phyloP scores from a whole-genome alignment of 1,140 invertebrate species.

The Orchestia grillus region DNA sequence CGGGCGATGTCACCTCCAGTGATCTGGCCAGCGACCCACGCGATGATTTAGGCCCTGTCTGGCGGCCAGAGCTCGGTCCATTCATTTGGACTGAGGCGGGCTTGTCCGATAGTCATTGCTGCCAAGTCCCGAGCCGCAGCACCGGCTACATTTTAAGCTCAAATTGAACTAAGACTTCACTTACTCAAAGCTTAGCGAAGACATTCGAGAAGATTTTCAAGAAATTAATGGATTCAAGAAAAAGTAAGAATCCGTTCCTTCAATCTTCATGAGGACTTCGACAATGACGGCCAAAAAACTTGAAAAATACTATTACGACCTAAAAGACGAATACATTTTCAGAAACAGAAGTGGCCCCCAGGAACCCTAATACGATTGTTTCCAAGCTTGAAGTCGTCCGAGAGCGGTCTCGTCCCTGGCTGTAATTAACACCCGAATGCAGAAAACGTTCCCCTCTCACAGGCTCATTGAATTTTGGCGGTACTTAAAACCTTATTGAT shows the following conservation, averaged over 20 bases:
- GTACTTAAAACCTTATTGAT: background rate
- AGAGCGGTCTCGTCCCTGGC: too few relatives aligned
- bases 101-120: too few relatives aligned
- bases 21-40: too few relatives aligned
- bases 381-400: background rate
- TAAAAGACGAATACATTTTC: background rate
- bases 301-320: background rate
- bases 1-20: too few relatives aligned
- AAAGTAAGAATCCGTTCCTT: background rate
- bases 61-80: too few relatives aligned
- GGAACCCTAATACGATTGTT: background rate
- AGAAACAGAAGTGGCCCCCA: background rate
- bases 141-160: too few relatives aligned
- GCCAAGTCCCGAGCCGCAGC: too few relatives aligned
- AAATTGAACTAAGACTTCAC: too few relatives aligned
- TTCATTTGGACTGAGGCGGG: too few relatives aligned
- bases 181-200: too few relatives aligned
- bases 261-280: background rate
- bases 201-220: background rate
- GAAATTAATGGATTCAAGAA: background rate
- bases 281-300: background rate
- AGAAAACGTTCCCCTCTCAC: background rate
- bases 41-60: too few relatives aligned
- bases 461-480: background rate
- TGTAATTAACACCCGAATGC: background rate